Conservation (phyloP, 2,113 vertebrate species). For the Columbina picui region DNA sequence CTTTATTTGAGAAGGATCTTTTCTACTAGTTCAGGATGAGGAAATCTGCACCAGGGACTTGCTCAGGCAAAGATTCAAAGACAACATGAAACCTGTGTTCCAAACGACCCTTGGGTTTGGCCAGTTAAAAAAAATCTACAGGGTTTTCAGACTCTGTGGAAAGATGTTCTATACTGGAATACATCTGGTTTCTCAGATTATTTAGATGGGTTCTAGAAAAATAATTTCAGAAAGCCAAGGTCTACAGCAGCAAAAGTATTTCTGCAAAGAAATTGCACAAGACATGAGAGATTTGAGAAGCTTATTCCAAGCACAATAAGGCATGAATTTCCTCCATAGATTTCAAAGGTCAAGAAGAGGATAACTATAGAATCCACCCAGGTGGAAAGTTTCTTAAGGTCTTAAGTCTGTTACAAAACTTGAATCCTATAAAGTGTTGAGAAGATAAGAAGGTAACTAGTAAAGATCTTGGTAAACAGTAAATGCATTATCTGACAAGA, state of each 20-base stretch:
- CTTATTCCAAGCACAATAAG: background rate
- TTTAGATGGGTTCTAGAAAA: background rate
- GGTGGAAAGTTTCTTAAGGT: background rate
- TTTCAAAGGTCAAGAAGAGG: background rate
- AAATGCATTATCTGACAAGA: background rate
- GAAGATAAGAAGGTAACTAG: background rate
- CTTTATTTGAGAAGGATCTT: background rate
- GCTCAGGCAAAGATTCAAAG: background rate
- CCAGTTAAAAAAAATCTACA: background rate
- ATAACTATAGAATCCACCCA: background rate
- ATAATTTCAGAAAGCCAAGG: background rate
- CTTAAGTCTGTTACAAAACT: background rate
- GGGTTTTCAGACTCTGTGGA: background rate
- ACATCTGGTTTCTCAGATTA: background rate
- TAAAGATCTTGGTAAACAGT: background rate
- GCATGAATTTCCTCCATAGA: fast-evolving
- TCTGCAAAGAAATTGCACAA: background rate
- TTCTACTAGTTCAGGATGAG: background rate
- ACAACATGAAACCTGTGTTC: background rate
- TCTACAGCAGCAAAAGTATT: background rate
- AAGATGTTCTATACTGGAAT: background rate
- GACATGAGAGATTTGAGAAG: background rate
- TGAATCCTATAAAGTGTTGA: background rate
- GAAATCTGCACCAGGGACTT: background rate
- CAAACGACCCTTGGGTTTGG: background rate